Conservation (phyloP, 2,888 invertebrate species). For the Andrena hattorfiana region DNA sequence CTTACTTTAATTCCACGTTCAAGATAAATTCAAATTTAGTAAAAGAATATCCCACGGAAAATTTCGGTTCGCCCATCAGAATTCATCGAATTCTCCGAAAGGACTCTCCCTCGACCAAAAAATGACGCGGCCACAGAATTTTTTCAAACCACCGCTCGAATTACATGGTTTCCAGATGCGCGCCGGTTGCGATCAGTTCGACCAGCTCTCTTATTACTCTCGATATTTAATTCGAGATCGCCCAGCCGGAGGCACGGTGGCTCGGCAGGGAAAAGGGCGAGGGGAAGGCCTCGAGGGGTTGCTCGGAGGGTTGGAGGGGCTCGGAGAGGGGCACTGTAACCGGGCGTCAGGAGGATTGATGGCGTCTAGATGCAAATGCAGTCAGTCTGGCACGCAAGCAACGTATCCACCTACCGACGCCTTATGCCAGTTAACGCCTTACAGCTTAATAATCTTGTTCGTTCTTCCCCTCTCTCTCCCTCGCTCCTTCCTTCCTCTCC, state of each 20-base stretch:
- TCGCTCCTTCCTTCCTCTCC: constrained; percentile 37
- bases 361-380: constrained; percentile 85
- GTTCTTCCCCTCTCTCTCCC: constrained; percentile 65
- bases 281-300: constrained; percentile 50
- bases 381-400: constrained; percentile 83
- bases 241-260: constrained; percentile 52
- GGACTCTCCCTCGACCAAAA: not conserved
- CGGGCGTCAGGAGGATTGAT: constrained; percentile 85
- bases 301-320: constrained; percentile 51
- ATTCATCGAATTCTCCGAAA: not conserved
- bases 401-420: constrained; percentile 84
- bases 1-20: not conserved
- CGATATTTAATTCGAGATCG: constrained; percentile 82
- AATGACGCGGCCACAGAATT: not conserved
- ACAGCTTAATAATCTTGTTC: constrained; percentile 84
- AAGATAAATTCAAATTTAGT: not conserved
- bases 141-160: not conserved
- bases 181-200: not conserved
- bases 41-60: not conserved
- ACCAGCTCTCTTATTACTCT: constrained; percentile 73
- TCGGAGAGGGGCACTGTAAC: constrained; percentile 70
- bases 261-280: constrained; percentile 49
- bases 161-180: not conserved
- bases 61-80: not conserved
- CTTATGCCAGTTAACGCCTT: constrained; percentile 85